Evolutionary conservation across 1,140 invertebrate genomes (phyloP).

Genomic region (Pogonomyrmex californicus): DNA sequence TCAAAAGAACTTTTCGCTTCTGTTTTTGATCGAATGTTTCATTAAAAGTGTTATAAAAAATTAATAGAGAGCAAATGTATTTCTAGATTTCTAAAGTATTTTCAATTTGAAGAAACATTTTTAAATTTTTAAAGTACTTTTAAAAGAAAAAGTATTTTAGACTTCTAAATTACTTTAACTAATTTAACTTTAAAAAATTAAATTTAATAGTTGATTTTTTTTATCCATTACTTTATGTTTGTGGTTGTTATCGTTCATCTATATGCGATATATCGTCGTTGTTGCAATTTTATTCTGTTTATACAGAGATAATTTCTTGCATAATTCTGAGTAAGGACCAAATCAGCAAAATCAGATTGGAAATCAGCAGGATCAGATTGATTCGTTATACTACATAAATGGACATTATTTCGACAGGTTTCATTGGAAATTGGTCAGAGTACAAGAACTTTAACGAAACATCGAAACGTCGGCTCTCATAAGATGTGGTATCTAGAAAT

Average conservation of each 20-base stretch:
- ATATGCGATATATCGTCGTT: neutral
- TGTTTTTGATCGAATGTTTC: neutral
- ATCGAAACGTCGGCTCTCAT: constrained; percentile 5
- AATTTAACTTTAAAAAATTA: neutral
- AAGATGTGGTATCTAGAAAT: constrained; percentile 21
- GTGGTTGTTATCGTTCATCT: neutral
- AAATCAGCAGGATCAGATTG: constrained; percentile 44
- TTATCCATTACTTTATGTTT: neutral
- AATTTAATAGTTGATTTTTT: neutral
- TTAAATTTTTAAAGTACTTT: too few species aligned
- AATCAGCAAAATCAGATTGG: constrained; percentile 25
- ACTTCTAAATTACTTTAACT: neutral
- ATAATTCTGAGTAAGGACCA: neutral
- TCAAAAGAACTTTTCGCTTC: neutral
- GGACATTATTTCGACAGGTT: constrained; percentile 37
- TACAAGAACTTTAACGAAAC: constrained; percentile 48
- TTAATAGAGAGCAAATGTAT: neutral
- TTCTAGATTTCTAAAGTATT: too few species aligned
- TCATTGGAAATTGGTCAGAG: constrained; percentile 39
- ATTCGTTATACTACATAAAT: constrained; percentile 49
- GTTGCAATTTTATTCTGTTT: neutral
- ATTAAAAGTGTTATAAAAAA: neutral
- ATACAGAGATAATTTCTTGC: neutral
- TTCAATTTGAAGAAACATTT: too few species aligned
- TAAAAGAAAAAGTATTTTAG: too few species aligned